Evolutionary conservation across 2,888 invertebrate genomes (phyloP).

Genomic region (Cataglyphis rosenhaueri): DNA sequence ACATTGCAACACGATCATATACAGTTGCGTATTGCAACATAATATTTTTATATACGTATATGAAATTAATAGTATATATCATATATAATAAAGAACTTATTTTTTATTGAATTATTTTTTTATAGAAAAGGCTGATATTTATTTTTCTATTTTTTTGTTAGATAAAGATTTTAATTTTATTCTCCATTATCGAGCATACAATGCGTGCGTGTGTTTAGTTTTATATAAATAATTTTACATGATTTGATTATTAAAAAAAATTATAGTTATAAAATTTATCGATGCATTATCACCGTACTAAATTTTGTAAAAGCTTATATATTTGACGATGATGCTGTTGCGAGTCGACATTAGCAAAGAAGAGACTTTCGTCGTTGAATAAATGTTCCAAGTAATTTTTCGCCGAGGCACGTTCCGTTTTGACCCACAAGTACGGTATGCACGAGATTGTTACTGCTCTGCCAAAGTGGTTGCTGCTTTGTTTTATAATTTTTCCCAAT

Average conservation of each 20-base stretch:
- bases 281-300: background rate
- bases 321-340: constrained; percentile 8
- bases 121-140: background rate
- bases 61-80: background rate
- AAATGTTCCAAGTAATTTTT: constrained; percentile 55
- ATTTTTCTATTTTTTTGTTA: background rate
- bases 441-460: constrained; percentile 65
- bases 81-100: background rate
- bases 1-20: background rate
- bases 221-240: constrained; percentile 4
- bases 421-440: constrained; percentile 46
- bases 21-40: background rate
- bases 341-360: background rate
- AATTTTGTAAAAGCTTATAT: background rate
- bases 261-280: constrained; percentile 8
- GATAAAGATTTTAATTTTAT: background rate
- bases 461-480: constrained; percentile 66
- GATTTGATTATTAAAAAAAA: constrained; percentile 35
- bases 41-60: background rate
- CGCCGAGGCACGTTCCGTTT: constrained; percentile 25
- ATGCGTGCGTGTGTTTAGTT: constrained; percentile 29
- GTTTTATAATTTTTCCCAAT: constrained; percentile 71
- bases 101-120: background rate
- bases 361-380: constrained; percentile 54
- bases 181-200: background rate